phyloP scores from a whole-genome alignment of 2,797 vertebrate species.

The Mycteria americana region DNA sequence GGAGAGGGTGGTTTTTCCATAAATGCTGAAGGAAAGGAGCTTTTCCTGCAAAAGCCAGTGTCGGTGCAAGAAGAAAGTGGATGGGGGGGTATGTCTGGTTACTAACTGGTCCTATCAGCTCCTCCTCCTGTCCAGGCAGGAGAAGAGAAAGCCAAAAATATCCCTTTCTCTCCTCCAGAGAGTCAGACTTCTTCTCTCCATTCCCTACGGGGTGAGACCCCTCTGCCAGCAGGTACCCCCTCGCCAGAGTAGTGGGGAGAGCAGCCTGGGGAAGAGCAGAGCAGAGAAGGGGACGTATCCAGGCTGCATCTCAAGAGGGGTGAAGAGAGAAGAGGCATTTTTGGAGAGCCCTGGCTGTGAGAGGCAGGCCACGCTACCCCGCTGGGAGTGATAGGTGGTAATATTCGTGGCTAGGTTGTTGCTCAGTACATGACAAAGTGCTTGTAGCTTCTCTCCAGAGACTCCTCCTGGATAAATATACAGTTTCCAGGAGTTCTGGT shows the following conservation, averaged over 20 bases:
- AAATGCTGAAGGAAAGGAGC: neutral
- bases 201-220: neutral
- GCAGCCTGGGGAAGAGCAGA: neutral
- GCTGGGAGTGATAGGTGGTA: neutral
- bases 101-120: neutral
- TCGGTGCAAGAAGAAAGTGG: neutral
- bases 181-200: neutral
- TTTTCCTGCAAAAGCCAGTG: neutral
- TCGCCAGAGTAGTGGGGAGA: fast-evolving
- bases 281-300: neutral
- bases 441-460: constrained; percentile 20
- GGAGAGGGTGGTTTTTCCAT: neutral
- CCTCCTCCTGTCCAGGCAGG: neutral
- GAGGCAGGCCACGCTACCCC: neutral
- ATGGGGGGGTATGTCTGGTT: neutral
- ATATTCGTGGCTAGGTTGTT: neutral
- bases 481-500: constrained; percentile 20
- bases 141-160: neutral
- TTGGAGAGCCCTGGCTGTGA: neutral
- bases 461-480: constrained; percentile 12
- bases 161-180: neutral
- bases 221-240: neutral
- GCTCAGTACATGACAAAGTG: constrained; percentile 5
- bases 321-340: neutral
- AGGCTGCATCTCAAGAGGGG: neutral